phyloP scores from a whole-genome alignment of 1,140 invertebrate species.

The Apis laboriosa region DNA sequence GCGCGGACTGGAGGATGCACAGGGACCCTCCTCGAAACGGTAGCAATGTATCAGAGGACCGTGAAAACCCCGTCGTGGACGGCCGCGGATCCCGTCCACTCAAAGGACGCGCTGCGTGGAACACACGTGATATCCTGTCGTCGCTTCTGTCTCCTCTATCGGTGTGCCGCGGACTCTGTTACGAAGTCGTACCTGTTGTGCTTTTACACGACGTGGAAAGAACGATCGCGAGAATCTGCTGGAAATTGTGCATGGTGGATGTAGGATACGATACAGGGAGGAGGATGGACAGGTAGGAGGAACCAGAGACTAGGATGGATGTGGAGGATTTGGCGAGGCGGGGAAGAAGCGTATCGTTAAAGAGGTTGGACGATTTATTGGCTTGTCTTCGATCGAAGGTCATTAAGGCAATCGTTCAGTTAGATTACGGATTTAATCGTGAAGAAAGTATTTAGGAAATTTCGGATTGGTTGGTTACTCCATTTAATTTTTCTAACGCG shows the following conservation, averaged over 20 bases:
- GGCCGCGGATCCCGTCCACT: slow-evolving; percentile 21
- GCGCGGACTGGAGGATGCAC: slow-evolving; percentile 20
- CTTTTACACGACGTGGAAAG: slow-evolving; percentile 41
- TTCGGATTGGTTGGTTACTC: neutral
- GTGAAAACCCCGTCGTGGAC: slow-evolving; percentile 50
- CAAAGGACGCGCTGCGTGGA: slow-evolving; percentile 28
- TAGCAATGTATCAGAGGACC: slow-evolving; percentile 59
- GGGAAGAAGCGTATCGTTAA: neutral
- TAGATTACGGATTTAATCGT: neutral
- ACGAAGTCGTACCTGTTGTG: slow-evolving; percentile 13
- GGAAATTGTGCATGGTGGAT: slow-evolving; percentile 36
- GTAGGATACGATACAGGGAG: neutral
- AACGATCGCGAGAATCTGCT: slow-evolving; percentile 38
- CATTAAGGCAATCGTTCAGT: neutral
- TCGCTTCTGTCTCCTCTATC: slow-evolving; percentile 34
- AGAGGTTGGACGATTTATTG: slow-evolving; percentile 1
- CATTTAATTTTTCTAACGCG: neutral
- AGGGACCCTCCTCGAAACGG: slow-evolving; percentile 49
- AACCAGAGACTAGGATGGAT: neutral
- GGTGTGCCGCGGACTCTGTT: slow-evolving; percentile 29
- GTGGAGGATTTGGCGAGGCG: neutral
- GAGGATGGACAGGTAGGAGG: slow-evolving; percentile 8
- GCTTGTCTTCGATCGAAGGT: slow-evolving; percentile 8
- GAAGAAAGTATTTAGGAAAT: neutral
- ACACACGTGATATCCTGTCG: slow-evolving; percentile 50